A percentile compares a stretch with the other conserved stretches of the same genome.
Conservation (phyloP, 1,140 invertebrate species). For the Solen grandis region DNA sequence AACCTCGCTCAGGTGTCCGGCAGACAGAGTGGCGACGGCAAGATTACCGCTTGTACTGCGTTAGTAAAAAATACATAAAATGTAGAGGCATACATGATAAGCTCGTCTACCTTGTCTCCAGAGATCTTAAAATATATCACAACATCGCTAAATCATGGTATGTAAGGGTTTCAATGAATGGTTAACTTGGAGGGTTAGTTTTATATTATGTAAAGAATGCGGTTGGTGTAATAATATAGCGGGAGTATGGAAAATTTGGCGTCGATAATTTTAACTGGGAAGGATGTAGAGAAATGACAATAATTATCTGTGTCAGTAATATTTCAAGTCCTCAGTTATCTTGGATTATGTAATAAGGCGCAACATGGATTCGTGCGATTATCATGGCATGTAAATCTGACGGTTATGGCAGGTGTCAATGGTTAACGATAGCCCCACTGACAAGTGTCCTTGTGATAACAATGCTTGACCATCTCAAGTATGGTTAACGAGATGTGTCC, state of each 20-base stretch:
- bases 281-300: slow-evolving; percentile 1
- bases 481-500: too few species aligned
- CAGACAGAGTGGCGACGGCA: slow-evolving; percentile 47
- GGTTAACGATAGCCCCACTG: too few species aligned
- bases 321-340: too few species aligned
- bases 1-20: slow-evolving; percentile 47
- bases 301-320: slow-evolving; percentile 5
- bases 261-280: not conserved
- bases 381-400: too few species aligned
- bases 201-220: slow-evolving; percentile 12
- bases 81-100: slow-evolving; percentile 32
- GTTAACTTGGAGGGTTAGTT: not conserved
- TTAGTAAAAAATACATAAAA: slow-evolving; percentile 57
- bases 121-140: slow-evolving; percentile 36
- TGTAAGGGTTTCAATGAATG: not conserved
- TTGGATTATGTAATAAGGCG: too few species aligned
- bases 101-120: slow-evolving; percentile 32
- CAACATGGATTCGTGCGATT: too few species aligned
- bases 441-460: too few species aligned
- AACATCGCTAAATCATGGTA: not conserved
- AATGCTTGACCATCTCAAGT: too few species aligned
- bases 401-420: not conserved
- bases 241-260: not conserved
- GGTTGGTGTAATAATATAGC: slow-evolving; percentile 26
- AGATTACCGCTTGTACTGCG: slow-evolving; percentile 44